Percentiles rank a stretch among this genome's conserved stretches.
Conservation (phyloP, 2,888 invertebrate genomes). For the Empis stercorea region DNA sequence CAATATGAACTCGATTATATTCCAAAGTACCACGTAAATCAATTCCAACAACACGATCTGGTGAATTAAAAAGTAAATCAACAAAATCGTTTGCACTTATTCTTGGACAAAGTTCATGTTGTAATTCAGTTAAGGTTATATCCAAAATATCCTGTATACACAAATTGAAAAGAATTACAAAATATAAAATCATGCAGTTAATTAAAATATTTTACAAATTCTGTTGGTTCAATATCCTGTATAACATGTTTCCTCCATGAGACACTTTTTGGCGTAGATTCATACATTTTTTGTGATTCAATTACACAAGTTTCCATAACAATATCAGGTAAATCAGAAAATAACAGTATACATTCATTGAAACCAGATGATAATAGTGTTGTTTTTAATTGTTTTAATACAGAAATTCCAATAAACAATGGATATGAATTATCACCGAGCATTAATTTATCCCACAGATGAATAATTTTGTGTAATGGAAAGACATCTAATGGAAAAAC, state of each 20-base stretch:
- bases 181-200: not conserved
- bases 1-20: slow-evolving; percentile 64
- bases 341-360: slow-evolving; percentile 94
- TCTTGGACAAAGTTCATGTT: slow-evolving; percentile 64
- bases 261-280: slow-evolving; percentile 73
- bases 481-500: slow-evolving; percentile 76
- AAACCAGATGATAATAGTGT: slow-evolving; percentile 81
- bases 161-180: not conserved
- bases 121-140: slow-evolving; percentile 53
- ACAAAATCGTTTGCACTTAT: slow-evolving; percentile 78
- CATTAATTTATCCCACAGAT: slow-evolving; percentile 93
- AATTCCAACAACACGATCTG: slow-evolving; percentile 45
- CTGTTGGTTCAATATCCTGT: slow-evolving; percentile 28
- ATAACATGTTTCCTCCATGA: slow-evolving; percentile 69
- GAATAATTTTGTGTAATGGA: slow-evolving; percentile 93
- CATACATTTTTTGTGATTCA: slow-evolving; percentile 70
- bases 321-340: slow-evolving; percentile 97
- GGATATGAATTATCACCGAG: slow-evolving; percentile 89
- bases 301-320: slow-evolving; percentile 87
- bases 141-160: slow-evolving; percentile 51
- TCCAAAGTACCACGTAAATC: slow-evolving; percentile 46
- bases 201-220: slow-evolving; percentile 30
- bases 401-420: slow-evolving; percentile 85
- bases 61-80: slow-evolving; percentile 50
- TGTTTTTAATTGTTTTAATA: slow-evolving; percentile 74